Evolutionary conservation across 2,888 invertebrate genomes (phyloP), one percentile per base, ranked within the genome.

Genomic region (Eupithecia inturbata): DNA sequence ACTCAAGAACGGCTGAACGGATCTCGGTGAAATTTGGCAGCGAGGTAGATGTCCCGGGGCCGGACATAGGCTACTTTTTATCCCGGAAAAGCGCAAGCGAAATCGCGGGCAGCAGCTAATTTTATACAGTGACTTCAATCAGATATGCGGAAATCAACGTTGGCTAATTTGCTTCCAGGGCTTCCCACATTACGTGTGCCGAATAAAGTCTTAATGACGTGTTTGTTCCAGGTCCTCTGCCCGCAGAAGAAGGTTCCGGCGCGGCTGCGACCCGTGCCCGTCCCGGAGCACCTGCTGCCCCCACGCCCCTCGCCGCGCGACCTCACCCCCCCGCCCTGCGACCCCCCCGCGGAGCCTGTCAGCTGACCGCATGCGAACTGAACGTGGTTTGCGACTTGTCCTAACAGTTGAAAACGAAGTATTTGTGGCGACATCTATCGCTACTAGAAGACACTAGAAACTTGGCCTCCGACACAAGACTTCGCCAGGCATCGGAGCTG

Each of bases 171-270:
- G n/a, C n/a, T n/a, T n/a, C n/a, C n/a, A n/a, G 31, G 5, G 2
- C 31, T 2, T 31, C 31, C 31, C 5, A 31, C 31, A 31, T 31
- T 31, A n/a, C n/a, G n/a, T n/a, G n/a, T 33, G 4, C 33, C 33
- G 33, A 49, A 3, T 39, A 45, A 45, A 45, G 16, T 16, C 14
- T 45, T 45, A 45, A 16, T 45, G 16, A 16, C 41, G 22, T 57
- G 26, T 26, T 71, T 60, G 16, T 73, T 70, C 1, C 87, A 92
- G 91, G 83, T 88, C 71, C 84, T 89, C 76, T 92, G 90, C 80
- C 96, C 95, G 0, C 95, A 97, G 95, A 97, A 98, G 95, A 97
- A 97, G 87, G 96, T 97, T 83, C 96, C 97, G 71, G 96, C 97
- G 14, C 95, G 98, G 77, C 96, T 97, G 75, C 95, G 96, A 81